A percentile compares a stretch with the other conserved stretches of the same genome.
These are phyloP conservation scores for Neoscelio sp. DNA, from an alignment of 2,888 invertebrate species.

Conservation along the genomic window DNA sequence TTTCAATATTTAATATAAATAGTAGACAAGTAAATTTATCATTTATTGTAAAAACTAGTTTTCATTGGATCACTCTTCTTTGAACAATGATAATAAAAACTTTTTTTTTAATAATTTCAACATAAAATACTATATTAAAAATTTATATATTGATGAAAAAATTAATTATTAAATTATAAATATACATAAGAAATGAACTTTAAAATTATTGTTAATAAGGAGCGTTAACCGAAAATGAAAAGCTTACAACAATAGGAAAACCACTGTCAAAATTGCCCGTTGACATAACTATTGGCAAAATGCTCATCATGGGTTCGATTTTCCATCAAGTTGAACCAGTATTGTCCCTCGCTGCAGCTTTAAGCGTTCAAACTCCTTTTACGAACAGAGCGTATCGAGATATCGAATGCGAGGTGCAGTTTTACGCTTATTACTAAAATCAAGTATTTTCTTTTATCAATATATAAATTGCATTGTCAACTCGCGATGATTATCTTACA, in stretches of 20 bases:
- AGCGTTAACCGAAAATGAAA: slow-evolving; percentile 91
- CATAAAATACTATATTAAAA: no score
- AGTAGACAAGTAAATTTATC: no score
- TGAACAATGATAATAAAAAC: slow-evolving; percentile 2
- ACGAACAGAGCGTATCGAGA: slow-evolving; percentile 95
- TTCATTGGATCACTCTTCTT: slow-evolving; percentile 3
- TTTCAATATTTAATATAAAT: background rate
- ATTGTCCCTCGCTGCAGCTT: slow-evolving; percentile 93
- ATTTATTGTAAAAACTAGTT: slow-evolving; percentile 38
- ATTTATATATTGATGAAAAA: no score
- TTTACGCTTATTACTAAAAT: no score
- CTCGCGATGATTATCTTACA: slow-evolving; percentile 65
- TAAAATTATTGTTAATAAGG: slow-evolving; percentile 85
- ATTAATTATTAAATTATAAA: slow-evolving; percentile 37
- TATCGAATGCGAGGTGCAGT: slow-evolving; percentile 89
- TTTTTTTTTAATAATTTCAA: no score
- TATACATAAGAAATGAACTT: no score
- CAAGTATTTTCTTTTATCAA: slow-evolving; percentile 5
- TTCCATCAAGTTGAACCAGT: slow-evolving; percentile 95
- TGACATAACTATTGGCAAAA: slow-evolving; percentile 97
- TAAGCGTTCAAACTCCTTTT: slow-evolving; percentile 97
- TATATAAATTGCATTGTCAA: background rate
- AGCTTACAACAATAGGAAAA: slow-evolving; percentile 93
- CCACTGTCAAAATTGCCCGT: slow-evolving; percentile 96
- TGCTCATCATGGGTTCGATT: slow-evolving; percentile 95